Base-by-base conservation (phyloP, 2,888 invertebrate genomes). In the Actias luna region DNA sequence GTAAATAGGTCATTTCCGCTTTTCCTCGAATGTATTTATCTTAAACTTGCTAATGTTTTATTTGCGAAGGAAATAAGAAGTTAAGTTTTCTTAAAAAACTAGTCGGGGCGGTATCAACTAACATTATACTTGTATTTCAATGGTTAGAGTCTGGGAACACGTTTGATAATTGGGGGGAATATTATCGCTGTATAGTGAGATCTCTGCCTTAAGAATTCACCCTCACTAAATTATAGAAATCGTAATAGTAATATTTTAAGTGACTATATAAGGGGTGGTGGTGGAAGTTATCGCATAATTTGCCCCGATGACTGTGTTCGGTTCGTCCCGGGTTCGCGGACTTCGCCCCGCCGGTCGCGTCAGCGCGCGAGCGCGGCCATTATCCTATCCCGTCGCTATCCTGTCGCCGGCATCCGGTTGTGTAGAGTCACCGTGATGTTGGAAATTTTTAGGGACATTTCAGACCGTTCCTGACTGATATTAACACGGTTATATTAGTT, bases 351-450 rank as follows among this genome's bases (percentile, higher is more conserved):
- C n/a, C 78, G 67, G 71, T 46, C 46, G 46, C 46, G 46, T 22
- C 35, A 36, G 68, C 63, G 69, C 22, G 46, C 22, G 16, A 14
- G 36, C 36, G 36, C 36, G 74, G 70, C 77, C 73, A 87, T 86
- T 87, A 86, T 84, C 80, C 84, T 79, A 78, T 74, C 75, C 71
- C 76, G 80, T 71, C 73, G 75, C 75, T 80, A 78, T 84, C 85
- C 84, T 81, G 76, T 68, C 70, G 58, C 71, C 68, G 68, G 71
- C 78, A 76, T 80, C 83, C 80, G 79, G 65, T 69, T 29, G 64
- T 72, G 67, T 59, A 66, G 69, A 67, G 69, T 65, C 29, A 29
- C 55, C 55, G 29, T 16, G n/a, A 55, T 55, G 16, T 55, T 50
- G 12, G 76, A 27, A 57, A 0, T 36, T 27, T 27, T 46, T 33